phyloP scores from a whole-genome alignment of 2,113 vertebrate genomes.

The Cyprinodon variegatus region DNA sequence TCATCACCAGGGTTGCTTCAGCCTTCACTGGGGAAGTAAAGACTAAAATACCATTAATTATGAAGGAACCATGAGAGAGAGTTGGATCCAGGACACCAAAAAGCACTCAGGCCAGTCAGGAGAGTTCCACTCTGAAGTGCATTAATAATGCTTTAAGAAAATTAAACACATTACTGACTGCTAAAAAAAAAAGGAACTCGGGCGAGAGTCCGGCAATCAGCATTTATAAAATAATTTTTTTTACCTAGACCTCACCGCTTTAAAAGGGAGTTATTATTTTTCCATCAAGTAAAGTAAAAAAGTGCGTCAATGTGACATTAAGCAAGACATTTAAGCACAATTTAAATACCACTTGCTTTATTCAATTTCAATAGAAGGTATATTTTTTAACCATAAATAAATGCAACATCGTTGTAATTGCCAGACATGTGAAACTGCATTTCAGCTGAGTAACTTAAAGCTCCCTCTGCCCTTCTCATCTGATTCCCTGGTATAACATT shows the following conservation, averaged over 20 bases:
- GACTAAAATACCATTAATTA: conserved; percentile 49
- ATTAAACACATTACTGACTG: conserved; percentile 24
- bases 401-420: neutral
- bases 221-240: conserved; percentile 13
- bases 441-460: neutral
- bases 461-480: neutral
- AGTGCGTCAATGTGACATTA: too few relatives aligned
- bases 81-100: conserved; percentile 17
- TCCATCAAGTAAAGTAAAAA: neutral
- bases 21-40: conserved; percentile 29
- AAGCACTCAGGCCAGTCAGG: conserved; percentile 10
- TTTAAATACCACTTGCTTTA: too few relatives aligned
- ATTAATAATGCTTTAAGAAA: conserved; percentile 35
- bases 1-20: conserved; percentile 15
- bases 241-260: neutral
- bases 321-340: too few relatives aligned
- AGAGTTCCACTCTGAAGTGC: conserved; percentile 20
- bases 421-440: neutral
- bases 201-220: neutral
- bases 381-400: too few relatives aligned
- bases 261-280: neutral
- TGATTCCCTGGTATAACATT: too few relatives aligned
- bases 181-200: conserved; percentile 2
- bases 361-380: too few relatives aligned
- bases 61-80: conserved; percentile 17